Base-by-base conservation (phyloP, 2,113 vertebrate species). In the Brachypodius melanocephalos region DNA sequence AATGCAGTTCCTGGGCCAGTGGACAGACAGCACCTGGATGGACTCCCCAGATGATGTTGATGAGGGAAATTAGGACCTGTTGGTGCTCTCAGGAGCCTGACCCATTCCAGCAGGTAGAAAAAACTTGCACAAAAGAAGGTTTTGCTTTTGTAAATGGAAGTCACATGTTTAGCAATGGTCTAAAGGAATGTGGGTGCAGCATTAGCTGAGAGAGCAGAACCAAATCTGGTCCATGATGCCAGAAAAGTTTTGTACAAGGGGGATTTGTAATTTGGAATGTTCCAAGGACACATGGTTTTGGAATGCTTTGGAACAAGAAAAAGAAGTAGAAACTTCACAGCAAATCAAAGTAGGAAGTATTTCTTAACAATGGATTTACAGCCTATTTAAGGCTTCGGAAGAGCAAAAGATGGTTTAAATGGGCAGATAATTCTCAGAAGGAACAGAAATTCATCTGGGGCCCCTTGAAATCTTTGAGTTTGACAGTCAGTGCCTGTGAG, bases 231-330 rank as follows among this genome's bases (percentile, higher is more conserved):
- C 48, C 28, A 24, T 28, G 29, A 38, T 81, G 65, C 46, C 68
- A 89, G 73, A 43, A 84, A 88, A 83, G 17, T 19, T 63, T 63
- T 75, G 46, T 84, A 36, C 14, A 54, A 63, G 43, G n/a, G 40
- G 15, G 43, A 24, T 78, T 91, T 95, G 31, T 75, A 78, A 28
- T 78, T 82, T 10, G 5, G 24, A 48, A 19, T 71, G 69, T 57
- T 94, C 31, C 69, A 91, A 89, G n/a, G 45, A 59, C 1, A 5
- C 9, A 6, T 67, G 25, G n/a, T 36, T 91, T 78, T 78, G 48
- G 57, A 81, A 89, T 78, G 32, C 51, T 48, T 77, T 89, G 61
- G 48, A 96, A 89, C 9, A 61, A 94, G 65, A 89, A 89, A 76
- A 80, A 5, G 5, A 48, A 68, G 5, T 29, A 83, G 58, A 51